Conservation (phyloP, 2,113 vertebrate genomes). For the Balaenoptera acutorostrata region DNA sequence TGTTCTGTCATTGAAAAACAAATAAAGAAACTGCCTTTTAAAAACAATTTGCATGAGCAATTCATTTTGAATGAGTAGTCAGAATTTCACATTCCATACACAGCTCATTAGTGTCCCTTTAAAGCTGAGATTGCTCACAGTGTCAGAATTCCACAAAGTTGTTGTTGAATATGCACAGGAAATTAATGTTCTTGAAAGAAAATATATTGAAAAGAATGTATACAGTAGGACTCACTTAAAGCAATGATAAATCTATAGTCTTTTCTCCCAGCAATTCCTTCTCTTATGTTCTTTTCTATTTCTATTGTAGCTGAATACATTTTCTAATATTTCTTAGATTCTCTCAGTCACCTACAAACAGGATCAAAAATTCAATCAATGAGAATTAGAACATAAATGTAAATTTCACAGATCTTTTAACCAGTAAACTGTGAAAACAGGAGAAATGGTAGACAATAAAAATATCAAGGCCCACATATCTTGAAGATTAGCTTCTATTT, state of each 20-base stretch:
- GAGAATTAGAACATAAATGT: neutral
- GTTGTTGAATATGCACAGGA: neutral
- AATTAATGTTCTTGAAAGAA: conserved; percentile 58
- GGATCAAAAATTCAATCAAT: neutral
- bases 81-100: conserved; percentile 68
- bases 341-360: neutral
- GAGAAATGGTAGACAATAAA: neutral
- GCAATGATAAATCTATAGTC: conserved; percentile 37
- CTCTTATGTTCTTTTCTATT: conserved; percentile 41
- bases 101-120: conserved; percentile 56
- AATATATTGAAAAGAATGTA: neutral
- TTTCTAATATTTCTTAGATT: neutral
- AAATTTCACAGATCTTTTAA: neutral
- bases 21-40: conserved; percentile 56
- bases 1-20: conserved; percentile 49
- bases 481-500: neutral
- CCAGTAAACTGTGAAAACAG: neutral
- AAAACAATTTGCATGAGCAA: conserved; percentile 68
- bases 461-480: neutral
- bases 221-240: neutral
- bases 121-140: conserved; percentile 51
- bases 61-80: conserved; percentile 65
- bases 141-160: conserved; percentile 35
- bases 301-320: neutral
- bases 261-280: neutral